Percentiles rank a stretch among this genome's conserved stretches.
Evolutionary conservation across 2,797 vertebrate genomes (phyloP).

Genomic region (Falco biarmicus): DNA sequence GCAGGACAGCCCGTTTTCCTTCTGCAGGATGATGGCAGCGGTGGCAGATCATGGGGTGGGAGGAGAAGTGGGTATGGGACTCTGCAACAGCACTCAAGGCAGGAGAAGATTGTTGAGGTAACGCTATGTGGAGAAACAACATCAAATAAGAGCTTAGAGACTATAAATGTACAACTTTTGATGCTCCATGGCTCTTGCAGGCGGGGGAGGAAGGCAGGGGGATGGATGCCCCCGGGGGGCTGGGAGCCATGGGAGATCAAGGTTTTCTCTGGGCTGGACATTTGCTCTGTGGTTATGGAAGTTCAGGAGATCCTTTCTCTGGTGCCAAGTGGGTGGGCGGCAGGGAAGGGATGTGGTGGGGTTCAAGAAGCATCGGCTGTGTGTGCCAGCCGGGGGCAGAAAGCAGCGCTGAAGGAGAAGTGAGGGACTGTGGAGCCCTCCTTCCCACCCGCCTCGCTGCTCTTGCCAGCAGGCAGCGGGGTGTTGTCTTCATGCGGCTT

Average conservation of each 20-base stretch:
- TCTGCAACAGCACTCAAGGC: background rate
- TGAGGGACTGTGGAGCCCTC: background rate
- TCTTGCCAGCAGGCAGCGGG: background rate
- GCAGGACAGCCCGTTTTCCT: background rate
- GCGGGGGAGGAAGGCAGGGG: background rate
- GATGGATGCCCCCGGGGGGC: background rate
- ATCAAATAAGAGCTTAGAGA: background rate
- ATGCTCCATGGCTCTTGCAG: background rate
- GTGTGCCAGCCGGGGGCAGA: background rate
- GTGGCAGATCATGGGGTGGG: rapidly evolving
- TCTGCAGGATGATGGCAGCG: background rate
- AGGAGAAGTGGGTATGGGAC: background rate
- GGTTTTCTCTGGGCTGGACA: background rate
- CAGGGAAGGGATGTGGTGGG: rapidly evolving
- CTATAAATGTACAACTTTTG: background rate
- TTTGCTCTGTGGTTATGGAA: background rate
- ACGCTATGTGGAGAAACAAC: background rate
- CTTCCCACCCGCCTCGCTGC: background rate
- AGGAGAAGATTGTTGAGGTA: rapidly evolving
- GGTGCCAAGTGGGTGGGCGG: rapidly evolving
- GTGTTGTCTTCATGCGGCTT: background rate
- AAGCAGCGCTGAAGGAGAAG: background rate
- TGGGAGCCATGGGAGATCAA: rapidly evolving
- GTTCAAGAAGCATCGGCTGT: background rate
- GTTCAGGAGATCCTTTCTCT: background rate